phyloP scores from a whole-genome alignment of 2,888 invertebrate species.

The Bedellia somnulentella region DNA sequence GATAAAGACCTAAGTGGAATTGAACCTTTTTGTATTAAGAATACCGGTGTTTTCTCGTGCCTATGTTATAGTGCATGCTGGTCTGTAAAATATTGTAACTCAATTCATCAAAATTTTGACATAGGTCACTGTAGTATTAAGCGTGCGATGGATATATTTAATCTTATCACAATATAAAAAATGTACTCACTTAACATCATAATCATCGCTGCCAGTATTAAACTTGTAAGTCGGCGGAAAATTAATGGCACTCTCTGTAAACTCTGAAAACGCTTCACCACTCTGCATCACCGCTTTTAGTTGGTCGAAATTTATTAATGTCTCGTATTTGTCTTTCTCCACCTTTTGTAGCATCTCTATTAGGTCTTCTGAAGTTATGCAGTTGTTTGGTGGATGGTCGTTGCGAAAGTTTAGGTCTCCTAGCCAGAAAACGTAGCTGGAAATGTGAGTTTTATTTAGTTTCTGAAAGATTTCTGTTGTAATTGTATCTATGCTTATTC shows the following conservation, averaged over 20 bases:
- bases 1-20: too few species aligned
- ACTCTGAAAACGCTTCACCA: conserved; percentile 82
- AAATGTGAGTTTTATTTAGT: conserved; percentile 22
- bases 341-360: conserved; percentile 63
- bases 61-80: too few species aligned
- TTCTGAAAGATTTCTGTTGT: conserved; percentile 1
- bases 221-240: conserved; percentile 92
- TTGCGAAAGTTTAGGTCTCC: conserved; percentile 89
- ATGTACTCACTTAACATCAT: conserved; percentile 73
- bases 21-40: too few species aligned
- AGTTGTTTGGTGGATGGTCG: conserved; percentile 62
- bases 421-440: conserved; percentile 87
- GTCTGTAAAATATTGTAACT: too few species aligned
- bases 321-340: conserved; percentile 66
- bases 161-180: background rate
- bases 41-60: too few species aligned
- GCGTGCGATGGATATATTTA: background rate
- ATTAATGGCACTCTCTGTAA: conserved; percentile 70
- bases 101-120: too few species aligned
- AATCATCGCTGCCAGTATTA: conserved; percentile 71
- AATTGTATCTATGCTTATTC: too few species aligned
- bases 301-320: conserved; percentile 77
- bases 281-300: conserved; percentile 68
- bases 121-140: too few species aligned
- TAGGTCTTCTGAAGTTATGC: conserved; percentile 69